These are phyloP conservation scores for Drosophila repleta DNA, from an alignment of 1,140 invertebrate species.

Conservation along the genomic window DNA sequence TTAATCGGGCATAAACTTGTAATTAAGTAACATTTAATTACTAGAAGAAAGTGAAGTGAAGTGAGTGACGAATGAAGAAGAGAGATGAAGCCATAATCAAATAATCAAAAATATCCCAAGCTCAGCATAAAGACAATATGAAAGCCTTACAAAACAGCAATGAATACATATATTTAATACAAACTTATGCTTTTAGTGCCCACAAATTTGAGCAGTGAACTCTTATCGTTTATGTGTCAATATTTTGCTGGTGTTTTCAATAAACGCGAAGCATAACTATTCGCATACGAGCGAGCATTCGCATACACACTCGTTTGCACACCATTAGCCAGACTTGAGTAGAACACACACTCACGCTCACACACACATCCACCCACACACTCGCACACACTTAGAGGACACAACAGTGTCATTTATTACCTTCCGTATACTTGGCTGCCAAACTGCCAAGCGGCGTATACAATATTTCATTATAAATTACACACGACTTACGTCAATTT, in stretches of 20 bases:
- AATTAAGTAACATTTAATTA: no score
- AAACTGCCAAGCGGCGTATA: constrained; percentile 76
- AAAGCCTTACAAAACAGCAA: background rate
- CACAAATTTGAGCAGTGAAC: background rate
- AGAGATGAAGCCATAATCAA: no score
- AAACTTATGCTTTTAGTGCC: no score
- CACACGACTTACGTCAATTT: constrained; percentile 82
- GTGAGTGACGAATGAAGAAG: no score
- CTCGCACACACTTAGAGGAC: constrained; percentile 3
- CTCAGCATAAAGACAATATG: no score
- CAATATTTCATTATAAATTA: constrained; percentile 83
- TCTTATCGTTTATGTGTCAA: background rate
- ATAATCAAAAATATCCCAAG: background rate
- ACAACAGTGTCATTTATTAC: constrained; percentile 78
- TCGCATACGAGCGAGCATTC: constrained; percentile 10
- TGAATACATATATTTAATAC: no score
- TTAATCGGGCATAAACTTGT: no score
- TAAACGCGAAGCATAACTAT: constrained; percentile 15
- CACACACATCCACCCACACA: background rate
- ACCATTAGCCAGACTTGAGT: constrained; percentile 40
- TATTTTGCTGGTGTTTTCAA: constrained; percentile 11
- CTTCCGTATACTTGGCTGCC: constrained; percentile 75
- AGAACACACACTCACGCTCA: constrained; percentile 11
- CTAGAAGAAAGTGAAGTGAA: no score
- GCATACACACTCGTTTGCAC: constrained; percentile 36